Base-by-base conservation (phyloP, 2,797 vertebrate genomes). In the Enteromius mattozi region DNA sequence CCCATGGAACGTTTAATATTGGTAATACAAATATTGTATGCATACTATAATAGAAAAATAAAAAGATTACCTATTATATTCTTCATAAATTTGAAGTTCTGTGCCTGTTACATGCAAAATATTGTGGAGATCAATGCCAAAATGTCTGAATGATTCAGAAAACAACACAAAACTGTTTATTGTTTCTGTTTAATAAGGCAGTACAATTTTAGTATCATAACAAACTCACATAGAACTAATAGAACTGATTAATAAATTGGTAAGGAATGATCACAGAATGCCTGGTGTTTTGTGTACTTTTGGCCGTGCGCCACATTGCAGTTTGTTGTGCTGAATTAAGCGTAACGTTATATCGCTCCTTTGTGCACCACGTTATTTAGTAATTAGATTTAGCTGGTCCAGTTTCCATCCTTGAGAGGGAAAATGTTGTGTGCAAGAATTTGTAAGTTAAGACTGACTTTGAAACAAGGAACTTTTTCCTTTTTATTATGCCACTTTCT, bases 221-320 rank as follows among this genome's bases (percentile, higher is more conserved):
- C 13, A 59, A 61, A 24, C 33, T 37, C 21, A 0, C 6, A 40
- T n/a, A 4, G 10, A 35, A 35, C 35, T 35, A 45, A 69, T n/a
- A 5, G 66, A 69, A 16, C n/a, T 3, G 45, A 75, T 33, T 8
- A 33, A 33, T 30, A 35, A 33, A 33, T 17, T 17, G 3, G 1
- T 16, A 78, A n/a, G 13, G 19, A 42, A 59, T 16, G 33, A 24
- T 40, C 35, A 63, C 21, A 78, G 54, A 78, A 78, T 17, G 21
- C 42, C 63, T 30, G 27, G 14, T 59, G 79, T 59, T 81, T 70
- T 42, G 10, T 81, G 27, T 61, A 42, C 80, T 7, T 72, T 59
- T n/a, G 69, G 80, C 40, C 21, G 17, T 14, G 3, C 0, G 10
- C 69, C 51, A 47, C 33, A 4, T 45, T 82, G 27, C 7, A 1